phyloP scores from a whole-genome alignment of 2,797 vertebrate genomes.

The Pseudotriccus pelzelni region DNA sequence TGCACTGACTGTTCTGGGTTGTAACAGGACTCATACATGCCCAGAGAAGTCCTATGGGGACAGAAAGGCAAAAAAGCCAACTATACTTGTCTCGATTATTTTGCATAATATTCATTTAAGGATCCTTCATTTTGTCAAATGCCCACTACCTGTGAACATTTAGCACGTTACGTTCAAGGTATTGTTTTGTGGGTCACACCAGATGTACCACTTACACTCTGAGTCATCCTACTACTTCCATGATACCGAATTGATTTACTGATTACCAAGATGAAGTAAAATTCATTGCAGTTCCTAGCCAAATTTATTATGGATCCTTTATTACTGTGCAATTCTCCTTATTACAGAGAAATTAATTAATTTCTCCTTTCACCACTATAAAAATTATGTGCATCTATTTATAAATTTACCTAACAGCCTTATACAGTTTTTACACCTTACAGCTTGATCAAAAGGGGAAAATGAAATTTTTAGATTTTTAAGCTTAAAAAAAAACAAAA shows the following conservation, averaged over 20 bases:
- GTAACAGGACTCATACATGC: rapidly evolving
- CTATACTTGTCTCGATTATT: not conserved
- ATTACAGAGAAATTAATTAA: not conserved
- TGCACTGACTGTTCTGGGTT: not conserved
- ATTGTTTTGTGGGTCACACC: not conserved
- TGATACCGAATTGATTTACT: not conserved
- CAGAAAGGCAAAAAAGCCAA: not conserved
- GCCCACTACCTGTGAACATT: not conserved
- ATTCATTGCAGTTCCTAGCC: not conserved
- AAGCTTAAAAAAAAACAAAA: slow-evolving; percentile 30
- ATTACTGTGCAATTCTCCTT: not conserved
- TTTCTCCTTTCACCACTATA: not conserved
- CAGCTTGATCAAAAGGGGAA: not conserved
- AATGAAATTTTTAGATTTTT: slow-evolving; percentile 24
- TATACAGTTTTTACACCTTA: not conserved
- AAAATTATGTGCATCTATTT: not conserved
- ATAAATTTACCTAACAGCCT: not conserved
- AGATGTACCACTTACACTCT: not conserved
- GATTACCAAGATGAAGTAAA: not conserved
- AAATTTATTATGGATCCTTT: not conserved
- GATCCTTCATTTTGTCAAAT: not conserved
- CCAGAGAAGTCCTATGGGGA: not conserved
- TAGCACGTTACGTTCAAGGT: not conserved
- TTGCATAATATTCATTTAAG: not conserved
- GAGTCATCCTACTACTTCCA: not conserved